phyloP scores from a whole-genome alignment of 2,113 vertebrate genomes.

The Dipodomys stephensi region DNA sequence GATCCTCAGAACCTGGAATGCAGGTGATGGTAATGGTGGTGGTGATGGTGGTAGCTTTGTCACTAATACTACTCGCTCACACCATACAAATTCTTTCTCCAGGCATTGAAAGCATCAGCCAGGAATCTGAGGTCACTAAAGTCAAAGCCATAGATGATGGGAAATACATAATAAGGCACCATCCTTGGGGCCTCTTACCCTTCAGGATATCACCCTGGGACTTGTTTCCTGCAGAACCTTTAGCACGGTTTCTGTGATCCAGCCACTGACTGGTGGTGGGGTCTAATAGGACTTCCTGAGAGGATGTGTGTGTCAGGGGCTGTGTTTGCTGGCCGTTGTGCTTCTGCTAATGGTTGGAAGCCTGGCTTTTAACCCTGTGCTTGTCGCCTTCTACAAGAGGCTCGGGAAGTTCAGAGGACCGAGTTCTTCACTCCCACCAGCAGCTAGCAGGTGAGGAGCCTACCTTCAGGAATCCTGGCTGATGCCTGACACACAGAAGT shows the following conservation, averaged over 20 bases:
- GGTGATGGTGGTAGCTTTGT: too few relatives aligned
- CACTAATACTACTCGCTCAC: too few relatives aligned
- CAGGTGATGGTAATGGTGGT: too few relatives aligned
- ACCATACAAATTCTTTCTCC: not conserved
- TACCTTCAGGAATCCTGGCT: too few relatives aligned
- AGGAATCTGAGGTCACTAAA: slow-evolving; percentile 5
- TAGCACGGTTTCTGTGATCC: slow-evolving; percentile 28
- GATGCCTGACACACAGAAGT: too few relatives aligned
- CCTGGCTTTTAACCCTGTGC: not conserved
- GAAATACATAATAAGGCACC: not conserved
- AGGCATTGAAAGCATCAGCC: not conserved
- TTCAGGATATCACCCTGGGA: not conserved
- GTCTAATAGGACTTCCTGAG: slow-evolving; percentile 46
- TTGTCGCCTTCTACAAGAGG: not conserved
- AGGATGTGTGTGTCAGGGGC: not conserved
- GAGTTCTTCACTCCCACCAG: not conserved
- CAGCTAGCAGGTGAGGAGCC: too few relatives aligned
- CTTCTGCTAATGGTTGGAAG: not conserved
- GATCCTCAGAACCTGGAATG: too few relatives aligned
- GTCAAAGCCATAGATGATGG: slow-evolving; percentile 13
- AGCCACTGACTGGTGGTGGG: slow-evolving; percentile 47
- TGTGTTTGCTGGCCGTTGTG: not conserved
- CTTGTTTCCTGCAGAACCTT: slow-evolving; percentile 26
- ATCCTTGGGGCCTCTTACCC: not conserved
- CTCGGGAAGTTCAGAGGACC: not conserved